Conservation (phyloP, 2,113 vertebrate species). For the Fregetta grallaria region DNA sequence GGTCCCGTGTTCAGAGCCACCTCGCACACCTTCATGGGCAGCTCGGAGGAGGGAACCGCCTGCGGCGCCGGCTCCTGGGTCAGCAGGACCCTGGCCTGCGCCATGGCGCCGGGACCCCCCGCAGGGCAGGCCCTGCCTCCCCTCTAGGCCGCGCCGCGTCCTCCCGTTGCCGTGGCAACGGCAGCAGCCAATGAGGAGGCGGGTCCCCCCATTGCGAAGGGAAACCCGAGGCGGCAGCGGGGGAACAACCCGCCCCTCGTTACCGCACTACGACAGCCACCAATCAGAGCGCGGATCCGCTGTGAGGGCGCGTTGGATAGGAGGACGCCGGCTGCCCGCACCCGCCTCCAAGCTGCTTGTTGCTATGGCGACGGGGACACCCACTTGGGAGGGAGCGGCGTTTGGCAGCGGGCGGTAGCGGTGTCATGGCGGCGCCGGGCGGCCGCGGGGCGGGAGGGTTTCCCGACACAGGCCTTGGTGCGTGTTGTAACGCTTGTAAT, state of each 20-base stretch:
- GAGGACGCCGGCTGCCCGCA: rapidly evolving
- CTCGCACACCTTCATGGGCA: conserved; percentile 22
- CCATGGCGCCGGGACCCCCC: background rate
- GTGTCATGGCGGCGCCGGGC: background rate
- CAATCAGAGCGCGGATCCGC: background rate
- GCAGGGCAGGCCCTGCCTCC: rapidly evolving
- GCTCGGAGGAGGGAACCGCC: conserved; percentile 22
- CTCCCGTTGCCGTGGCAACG: background rate
- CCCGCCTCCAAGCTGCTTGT: background rate
- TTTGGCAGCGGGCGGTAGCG: rapidly evolving
- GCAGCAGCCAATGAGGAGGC: background rate
- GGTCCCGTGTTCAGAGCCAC: conserved; percentile 28
- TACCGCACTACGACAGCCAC: rapidly evolving
- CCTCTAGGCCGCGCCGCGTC: background rate
- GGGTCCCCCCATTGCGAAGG: rapidly evolving
- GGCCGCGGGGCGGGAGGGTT: rapidly evolving
- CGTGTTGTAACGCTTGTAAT: rapidly evolving
- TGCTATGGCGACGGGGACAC: background rate
- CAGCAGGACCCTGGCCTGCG: background rate
- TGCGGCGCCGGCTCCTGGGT: conserved; percentile 47
- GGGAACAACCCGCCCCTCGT: background rate
- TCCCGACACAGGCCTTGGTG: rapidly evolving
- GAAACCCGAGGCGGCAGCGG: background rate
- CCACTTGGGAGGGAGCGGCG: background rate
- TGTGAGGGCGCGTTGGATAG: rapidly evolving